Evolutionary conservation across 2,113 vertebrate species (phyloP), one percentile per base, ranked within the genome.

Genomic region (Alaudala cheleensis): DNA sequence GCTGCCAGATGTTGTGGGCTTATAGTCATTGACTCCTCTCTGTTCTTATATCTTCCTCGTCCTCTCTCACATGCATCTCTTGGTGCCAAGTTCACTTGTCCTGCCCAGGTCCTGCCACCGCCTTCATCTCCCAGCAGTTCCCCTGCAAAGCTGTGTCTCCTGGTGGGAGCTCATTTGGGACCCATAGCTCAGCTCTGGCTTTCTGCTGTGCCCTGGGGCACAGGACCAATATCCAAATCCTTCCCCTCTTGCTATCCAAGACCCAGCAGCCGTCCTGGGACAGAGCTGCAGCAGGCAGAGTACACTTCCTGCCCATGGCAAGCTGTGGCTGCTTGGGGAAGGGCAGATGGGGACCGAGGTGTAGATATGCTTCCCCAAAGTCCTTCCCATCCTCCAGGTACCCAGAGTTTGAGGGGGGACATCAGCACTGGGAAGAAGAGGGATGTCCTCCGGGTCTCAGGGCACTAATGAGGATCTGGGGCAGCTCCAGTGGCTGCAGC

Each of bases 21-120:
- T 2, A 0, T 50, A 42, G 54, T 0, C 24, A 40, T 70, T 1
- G 0, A 22, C 25, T 88, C 5, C 50, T 67, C 57, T 54, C 47
- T 74, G 11, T 66, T 74, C 39, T 45, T 74, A 42, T 26, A 26
- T 82, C 56, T 33, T 74, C 31, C 29, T 92, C 47, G 23, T 90
- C 34, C 44, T 88, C 45, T 85, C 37, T 67, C 22, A 18, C 2
- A 1, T 37, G 34, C 49, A 16, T 66, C 47, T 90, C 79, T 61
- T 37, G 40, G 31, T 64, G 31, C 83, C 15, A 2, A 3, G 7
- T 72, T 86, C 45, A 20, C 10, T 50, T 81, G 45, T 88, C n/a
- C 37, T 10, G 1, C 61, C 78, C 3, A 2, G 11, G 49, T 72
- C 76, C 50, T 80, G 50, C 53, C 49, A 8, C 47, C 0, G 0